phyloP scores from a whole-genome alignment of 2,113 vertebrate genomes.

The Dinomys branickii region DNA sequence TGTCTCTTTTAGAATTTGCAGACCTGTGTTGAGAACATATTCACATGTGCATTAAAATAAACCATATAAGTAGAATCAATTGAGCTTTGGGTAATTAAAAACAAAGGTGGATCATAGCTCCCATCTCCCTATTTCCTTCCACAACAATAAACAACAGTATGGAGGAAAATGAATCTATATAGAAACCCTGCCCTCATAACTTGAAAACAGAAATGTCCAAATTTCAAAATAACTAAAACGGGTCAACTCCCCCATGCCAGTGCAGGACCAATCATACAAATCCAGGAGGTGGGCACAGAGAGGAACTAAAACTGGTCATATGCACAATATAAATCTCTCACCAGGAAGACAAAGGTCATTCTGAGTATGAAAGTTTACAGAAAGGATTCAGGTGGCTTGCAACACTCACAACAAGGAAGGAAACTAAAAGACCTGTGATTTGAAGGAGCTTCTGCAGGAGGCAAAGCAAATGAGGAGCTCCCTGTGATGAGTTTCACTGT shows the following conservation, averaged over 20 bases:
- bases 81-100: neutral
- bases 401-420: neutral
- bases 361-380: neutral
- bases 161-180: neutral
- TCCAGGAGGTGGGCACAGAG: neutral
- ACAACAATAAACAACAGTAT: neutral
- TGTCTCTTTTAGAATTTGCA: neutral
- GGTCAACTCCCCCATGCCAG: neutral
- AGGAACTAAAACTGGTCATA: neutral
- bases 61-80: neutral
- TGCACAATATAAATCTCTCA: neutral
- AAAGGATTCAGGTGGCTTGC: neutral
- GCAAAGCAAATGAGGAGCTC: neutral
- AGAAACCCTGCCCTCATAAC: neutral
- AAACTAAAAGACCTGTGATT: neutral
- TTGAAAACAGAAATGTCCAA: neutral
- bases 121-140: neutral
- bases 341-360: neutral
- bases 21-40: neutral
- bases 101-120: neutral
- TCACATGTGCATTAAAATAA: neutral
- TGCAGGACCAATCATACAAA: neutral
- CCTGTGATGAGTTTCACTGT: neutral
- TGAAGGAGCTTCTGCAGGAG: neutral
- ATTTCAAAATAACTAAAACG: constrained; percentile 6